phyloP scores from a whole-genome alignment of 2,797 vertebrate species.

The Malacoraja senta region DNA sequence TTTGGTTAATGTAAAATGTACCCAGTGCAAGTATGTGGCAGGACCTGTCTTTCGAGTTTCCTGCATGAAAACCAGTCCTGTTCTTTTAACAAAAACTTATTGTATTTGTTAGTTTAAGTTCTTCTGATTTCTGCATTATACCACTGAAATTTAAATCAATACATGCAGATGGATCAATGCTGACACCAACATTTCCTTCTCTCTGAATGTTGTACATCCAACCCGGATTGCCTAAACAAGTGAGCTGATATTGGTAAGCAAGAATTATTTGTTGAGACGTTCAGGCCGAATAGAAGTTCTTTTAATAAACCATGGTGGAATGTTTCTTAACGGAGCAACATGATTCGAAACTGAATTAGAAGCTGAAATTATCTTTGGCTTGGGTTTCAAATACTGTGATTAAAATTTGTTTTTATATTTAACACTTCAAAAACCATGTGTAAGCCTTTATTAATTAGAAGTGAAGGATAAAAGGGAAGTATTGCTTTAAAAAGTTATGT shows the following conservation, averaged over 20 bases:
- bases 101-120: neutral
- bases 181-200: neutral
- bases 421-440: neutral
- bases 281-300: neutral
- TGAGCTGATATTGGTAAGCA: neutral
- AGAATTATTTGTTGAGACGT: neutral
- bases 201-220: neutral
- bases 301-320: neutral
- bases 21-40: slow-evolving; percentile 5
- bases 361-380: neutral
- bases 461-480: neutral
- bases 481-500: too few relatives aligned
- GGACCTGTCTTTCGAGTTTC: slow-evolving; percentile 16
- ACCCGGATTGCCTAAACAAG: neutral
- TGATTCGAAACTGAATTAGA: neutral
- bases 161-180: neutral
- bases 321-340: neutral
- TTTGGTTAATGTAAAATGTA: neutral
- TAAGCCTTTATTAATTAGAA: neutral
- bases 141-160: neutral
- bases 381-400: too few relatives aligned
- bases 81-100: neutral
- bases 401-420: neutral
- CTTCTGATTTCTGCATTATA: neutral
- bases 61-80: neutral